Evolutionary conservation across 2,888 invertebrate species (phyloP).

Genomic region (Endomychus coccineus): DNA sequence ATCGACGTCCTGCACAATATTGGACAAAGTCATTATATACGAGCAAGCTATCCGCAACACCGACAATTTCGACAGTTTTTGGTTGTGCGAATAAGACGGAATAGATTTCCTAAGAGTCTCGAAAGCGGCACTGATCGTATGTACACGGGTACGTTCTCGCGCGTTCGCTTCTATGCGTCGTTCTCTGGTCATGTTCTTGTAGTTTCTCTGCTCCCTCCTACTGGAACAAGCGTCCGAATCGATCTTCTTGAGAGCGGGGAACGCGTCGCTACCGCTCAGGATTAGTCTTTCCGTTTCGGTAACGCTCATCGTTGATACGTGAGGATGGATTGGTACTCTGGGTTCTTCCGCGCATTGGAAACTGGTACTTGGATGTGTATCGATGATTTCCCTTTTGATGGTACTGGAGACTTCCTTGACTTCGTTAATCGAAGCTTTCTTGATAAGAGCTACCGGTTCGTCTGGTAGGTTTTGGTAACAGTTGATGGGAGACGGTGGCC

Average conservation of each 20-base stretch:
- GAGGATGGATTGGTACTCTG: conserved; percentile 36
- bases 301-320: conserved; percentile 23
- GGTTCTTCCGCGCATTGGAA: conserved; percentile 6
- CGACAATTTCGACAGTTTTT: conserved; percentile 87
- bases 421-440: conserved; percentile 20
- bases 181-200: conserved; percentile 93
- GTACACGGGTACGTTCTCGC: conserved; percentile 83
- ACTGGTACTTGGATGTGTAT: conserved; percentile 9
- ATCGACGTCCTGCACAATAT: conserved; percentile 64
- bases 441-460: conserved; percentile 33
- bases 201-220: conserved; percentile 66
- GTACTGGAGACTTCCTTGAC: background rate
- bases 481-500: conserved; percentile 33
- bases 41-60: conserved; percentile 89
- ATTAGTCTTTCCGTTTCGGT: conserved; percentile 35
- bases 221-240: conserved; percentile 6
- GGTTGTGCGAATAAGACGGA: conserved; percentile 87
- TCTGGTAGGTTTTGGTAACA: conserved; percentile 14
- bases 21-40: conserved; percentile 81
- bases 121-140: conserved; percentile 93
- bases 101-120: conserved; percentile 78
- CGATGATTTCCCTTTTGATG: conserved; percentile 13
- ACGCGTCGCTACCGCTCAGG: conserved; percentile 31
- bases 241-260: conserved; percentile 30
- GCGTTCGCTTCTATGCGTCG: conserved; percentile 92